Evolutionary conservation across 2,113 vertebrate species (phyloP), one percentile per base, ranked within the genome.

Genomic region (Danionella cerebrum): DNA sequence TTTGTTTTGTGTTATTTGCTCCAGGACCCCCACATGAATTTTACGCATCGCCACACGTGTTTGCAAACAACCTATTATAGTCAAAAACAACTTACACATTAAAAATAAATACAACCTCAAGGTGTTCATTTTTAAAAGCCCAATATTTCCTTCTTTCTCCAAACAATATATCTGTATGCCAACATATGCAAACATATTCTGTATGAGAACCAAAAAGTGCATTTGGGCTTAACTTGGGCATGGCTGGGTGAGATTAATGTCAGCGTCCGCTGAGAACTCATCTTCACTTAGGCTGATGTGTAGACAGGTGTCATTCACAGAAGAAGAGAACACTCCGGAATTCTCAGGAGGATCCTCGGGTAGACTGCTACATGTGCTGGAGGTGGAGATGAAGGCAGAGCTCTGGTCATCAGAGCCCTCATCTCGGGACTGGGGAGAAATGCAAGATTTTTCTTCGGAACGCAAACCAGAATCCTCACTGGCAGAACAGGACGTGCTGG

Each of bases 201-300:
- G 5, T 33, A 33, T 33, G 3, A 33, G 29, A 33, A 33, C 29
- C 9, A 33, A 33, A 5, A 33, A 5, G 3, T 5, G 29, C 9
- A 33, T 52, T 13, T 1, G 35, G 18, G 27, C 44, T 47, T 67
- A 86, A 76, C 84, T 78, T 52, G 47, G 59, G 67, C 79, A 81
- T 5, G 83, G 78, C 53, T 67, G 41, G 0, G 27, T 21, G 3
- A 76, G 38, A 22, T 85, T 80, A n/a, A 89, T 88, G 39, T 80
- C 72, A 64, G 44, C 70, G 38, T 77, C 79, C 64, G 89, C 86
- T 59, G 88, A 79, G 67, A 90, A 72, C 79, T 92, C 90, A 2
- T 91, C 92, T 58, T 94, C 90, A 0, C 91, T 93, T 72, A 94
- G 87, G 52, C 91, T 91, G 83, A 91, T 93, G 72, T 92, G 90